Conservation (phyloP, 1,140 invertebrate species). For the Epicauta chinensis region DNA sequence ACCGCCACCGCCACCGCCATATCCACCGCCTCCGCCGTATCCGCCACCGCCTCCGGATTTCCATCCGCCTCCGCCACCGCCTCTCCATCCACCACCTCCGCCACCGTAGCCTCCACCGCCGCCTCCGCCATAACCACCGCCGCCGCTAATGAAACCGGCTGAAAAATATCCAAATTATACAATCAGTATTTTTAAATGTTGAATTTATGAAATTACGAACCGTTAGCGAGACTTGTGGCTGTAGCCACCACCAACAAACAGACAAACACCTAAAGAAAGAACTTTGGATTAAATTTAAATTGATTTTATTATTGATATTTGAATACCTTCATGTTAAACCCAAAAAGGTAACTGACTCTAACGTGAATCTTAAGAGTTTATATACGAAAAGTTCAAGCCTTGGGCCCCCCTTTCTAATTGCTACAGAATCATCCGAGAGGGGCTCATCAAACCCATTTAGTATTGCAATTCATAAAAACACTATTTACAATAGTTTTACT, state of each 20-base stretch:
- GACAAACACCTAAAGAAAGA: conserved; percentile 20
- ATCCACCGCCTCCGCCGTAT: conserved; percentile 5
- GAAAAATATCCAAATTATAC: conserved; percentile 5
- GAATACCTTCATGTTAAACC: conserved; percentile 26
- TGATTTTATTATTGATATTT: background rate
- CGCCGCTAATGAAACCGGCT: conserved; percentile 24
- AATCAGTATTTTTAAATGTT: no score
- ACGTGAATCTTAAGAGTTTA: conserved; percentile 13
- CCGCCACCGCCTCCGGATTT: conserved; percentile 13
- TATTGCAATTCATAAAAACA: no score
- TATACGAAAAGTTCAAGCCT: conserved; percentile 20
- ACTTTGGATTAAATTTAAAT: background rate
- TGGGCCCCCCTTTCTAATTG: conserved; percentile 26
- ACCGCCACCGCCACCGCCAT: conserved; percentile 9
- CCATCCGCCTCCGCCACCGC: conserved; percentile 16
- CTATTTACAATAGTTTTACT: no score
- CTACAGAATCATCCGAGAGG: no score
- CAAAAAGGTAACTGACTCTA: conserved; percentile 26
- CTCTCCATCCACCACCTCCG: conserved; percentile 13
- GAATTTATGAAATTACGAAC: conserved; percentile 4
- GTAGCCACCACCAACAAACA: conserved; percentile 26
- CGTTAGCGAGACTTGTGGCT: conserved; percentile 21
- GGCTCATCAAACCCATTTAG: no score
- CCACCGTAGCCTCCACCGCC: conserved; percentile 12
- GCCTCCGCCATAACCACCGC: conserved; percentile 11